phyloP scores from a whole-genome alignment of 1,140 invertebrate species.

The Akabosia matsudoensis region DNA sequence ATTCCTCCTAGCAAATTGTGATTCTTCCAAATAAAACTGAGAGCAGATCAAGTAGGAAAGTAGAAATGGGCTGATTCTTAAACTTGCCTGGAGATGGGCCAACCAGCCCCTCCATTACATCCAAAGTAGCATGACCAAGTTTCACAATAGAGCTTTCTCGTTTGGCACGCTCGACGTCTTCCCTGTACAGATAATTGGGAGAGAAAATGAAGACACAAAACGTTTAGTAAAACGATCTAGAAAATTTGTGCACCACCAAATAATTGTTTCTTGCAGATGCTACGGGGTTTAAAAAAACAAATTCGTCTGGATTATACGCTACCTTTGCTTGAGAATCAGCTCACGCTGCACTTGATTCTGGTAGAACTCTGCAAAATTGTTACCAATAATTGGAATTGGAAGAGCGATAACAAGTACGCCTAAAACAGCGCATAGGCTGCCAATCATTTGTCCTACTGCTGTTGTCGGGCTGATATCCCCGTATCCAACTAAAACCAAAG shows the following conservation, averaged over 20 bases:
- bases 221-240: too few relatives aligned
- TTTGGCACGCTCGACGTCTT: slow-evolving; percentile 91
- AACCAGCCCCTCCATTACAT: slow-evolving; percentile 69
- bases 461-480: slow-evolving; percentile 12
- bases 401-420: slow-evolving; percentile 99
- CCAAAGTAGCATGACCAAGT: slow-evolving; percentile 85
- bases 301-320: too few relatives aligned
- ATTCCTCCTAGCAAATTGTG: not conserved
- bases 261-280: too few relatives aligned
- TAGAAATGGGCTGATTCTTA: not conserved
- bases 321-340: slow-evolving; percentile 89
- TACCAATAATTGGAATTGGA: slow-evolving; percentile 98
- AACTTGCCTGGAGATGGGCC: slow-evolving; percentile 11
- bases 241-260: too few relatives aligned
- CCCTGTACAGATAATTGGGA: too few relatives aligned
- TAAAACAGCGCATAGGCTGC: not conserved
- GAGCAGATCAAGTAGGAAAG: not conserved
- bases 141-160: slow-evolving; percentile 94
- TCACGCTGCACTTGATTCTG: slow-evolving; percentile 90
- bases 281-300: too few relatives aligned
- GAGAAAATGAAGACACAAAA: too few relatives aligned
- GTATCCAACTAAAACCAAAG: not conserved
- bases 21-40: not conserved
- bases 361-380: slow-evolving; percentile 99
- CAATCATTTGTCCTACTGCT: not conserved